Conservation (phyloP, 2,888 invertebrate species). For the Icerya purchasi region DNA sequence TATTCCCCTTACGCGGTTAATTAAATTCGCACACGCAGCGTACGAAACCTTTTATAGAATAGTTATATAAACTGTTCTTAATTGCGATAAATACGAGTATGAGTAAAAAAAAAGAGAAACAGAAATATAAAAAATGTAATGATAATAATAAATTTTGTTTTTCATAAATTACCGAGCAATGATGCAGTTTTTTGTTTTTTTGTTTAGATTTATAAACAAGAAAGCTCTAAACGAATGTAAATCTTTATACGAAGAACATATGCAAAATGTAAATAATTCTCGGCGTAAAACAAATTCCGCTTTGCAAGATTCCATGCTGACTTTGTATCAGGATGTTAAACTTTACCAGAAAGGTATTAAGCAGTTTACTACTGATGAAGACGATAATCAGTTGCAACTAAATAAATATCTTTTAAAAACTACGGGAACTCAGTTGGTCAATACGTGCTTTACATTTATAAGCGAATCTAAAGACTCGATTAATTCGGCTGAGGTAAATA, state of each 20-base stretch:
- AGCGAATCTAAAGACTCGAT: constrained; percentile 6
- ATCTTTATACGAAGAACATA: constrained; percentile 46
- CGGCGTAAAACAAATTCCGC: constrained; percentile 58
- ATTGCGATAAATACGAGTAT: no score
- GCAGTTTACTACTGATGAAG: constrained; percentile 24
- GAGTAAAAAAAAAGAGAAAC: no score
- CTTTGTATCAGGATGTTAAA: constrained; percentile 47
- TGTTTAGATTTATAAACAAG: constrained; percentile 42
- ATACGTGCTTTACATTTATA: constrained; percentile 24
- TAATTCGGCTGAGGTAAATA: constrained; percentile 4
- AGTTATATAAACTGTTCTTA: no score
- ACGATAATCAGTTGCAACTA: constrained; percentile 37
- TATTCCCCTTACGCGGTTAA: no score
- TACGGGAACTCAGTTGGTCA: constrained; percentile 57
- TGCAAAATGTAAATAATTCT: constrained; percentile 44
- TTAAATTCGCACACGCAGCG: no score
- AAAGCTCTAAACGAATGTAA: constrained; percentile 43
- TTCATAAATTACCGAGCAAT: no score
- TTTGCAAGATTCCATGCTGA: constrained; percentile 61
- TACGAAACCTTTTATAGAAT: no score
- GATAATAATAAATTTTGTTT: no score
- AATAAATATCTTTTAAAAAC: constrained; percentile 67
- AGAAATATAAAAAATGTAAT: no score
- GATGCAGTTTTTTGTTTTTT: no score
- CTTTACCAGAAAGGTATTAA: constrained; percentile 59